Percentiles rank a stretch among this genome's conserved stretches.
Evolutionary conservation across 2,888 invertebrate species (phyloP).

Genomic region (Sesamia inferens): DNA sequence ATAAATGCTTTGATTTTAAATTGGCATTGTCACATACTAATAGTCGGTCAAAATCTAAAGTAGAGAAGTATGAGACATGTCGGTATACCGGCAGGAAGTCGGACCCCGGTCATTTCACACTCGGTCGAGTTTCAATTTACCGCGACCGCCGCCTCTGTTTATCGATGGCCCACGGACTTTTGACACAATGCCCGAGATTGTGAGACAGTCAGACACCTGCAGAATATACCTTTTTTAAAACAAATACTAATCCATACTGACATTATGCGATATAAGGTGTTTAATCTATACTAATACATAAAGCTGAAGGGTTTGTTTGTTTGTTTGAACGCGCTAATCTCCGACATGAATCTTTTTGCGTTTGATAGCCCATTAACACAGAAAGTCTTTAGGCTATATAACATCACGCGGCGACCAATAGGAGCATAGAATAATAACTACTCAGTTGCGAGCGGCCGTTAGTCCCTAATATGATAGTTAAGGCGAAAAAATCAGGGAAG

Average conservation of each 20-base stretch:
- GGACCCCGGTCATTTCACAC: conserved; percentile 87
- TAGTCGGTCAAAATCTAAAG: conserved; percentile 39
- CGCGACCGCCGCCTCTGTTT: conserved; percentile 81
- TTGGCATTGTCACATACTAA: neutral
- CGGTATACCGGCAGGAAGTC: conserved; percentile 82
- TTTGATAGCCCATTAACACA: too few relatives aligned
- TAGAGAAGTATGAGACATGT: conserved; percentile 64
- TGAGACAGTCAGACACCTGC: conserved; percentile 23
- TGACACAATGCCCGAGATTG: conserved; percentile 40
- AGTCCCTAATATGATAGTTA: neutral
- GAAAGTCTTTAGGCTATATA: too few relatives aligned
- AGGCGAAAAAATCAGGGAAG: neutral
- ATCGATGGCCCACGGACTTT: conserved; percentile 75
- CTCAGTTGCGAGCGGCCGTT: too few relatives aligned
- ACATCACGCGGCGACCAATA: too few relatives aligned
- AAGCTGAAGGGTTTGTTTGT: too few relatives aligned
- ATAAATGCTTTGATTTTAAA: too few relatives aligned
- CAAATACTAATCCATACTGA: neutral
- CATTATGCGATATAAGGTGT: neutral
- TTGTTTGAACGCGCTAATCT: too few relatives aligned
- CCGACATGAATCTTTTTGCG: too few relatives aligned
- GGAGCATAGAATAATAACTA: too few relatives aligned
- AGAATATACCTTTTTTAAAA: conserved; percentile 8
- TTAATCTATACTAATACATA: too few relatives aligned
- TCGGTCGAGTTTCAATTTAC: conserved; percentile 88